Evolutionary conservation across 2,888 invertebrate species (phyloP).

Genomic region (Biston betularia): DNA sequence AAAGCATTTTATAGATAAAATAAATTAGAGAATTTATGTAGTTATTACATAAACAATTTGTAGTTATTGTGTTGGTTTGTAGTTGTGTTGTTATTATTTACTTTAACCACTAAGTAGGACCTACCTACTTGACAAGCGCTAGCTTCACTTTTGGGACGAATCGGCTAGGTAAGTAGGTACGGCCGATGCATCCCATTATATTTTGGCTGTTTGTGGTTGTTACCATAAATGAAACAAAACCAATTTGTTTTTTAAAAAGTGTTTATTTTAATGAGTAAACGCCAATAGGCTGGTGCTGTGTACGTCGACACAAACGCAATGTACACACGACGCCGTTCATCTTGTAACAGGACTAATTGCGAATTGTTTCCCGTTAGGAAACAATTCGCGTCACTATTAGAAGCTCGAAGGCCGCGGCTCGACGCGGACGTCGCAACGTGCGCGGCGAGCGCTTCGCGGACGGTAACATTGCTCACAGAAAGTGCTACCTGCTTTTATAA

Average conservation of each 20-base stretch:
- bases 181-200: no score
- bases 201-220: neutral
- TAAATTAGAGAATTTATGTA: no score
- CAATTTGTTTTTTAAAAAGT: constrained; percentile 33
- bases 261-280: constrained; percentile 64
- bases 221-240: constrained; percentile 31
- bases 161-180: no score
- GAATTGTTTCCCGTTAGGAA: neutral
- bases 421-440: constrained; percentile 2
- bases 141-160: no score
- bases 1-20: no score
- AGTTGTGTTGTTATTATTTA: no score
- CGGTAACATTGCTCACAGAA: constrained; percentile 34
- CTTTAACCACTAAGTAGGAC: no score
- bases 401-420: neutral
- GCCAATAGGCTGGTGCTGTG: constrained; percentile 60
- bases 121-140: no score
- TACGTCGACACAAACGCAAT: constrained; percentile 35
- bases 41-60: no score
- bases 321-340: constrained; percentile 14
- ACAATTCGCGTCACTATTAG: neutral
- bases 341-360: constrained; percentile 2
- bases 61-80: no score
- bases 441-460: constrained; percentile 6
- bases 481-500: constrained; percentile 30